Percentiles rank a stretch among this genome's conserved stretches.
These are phyloP conservation scores for Maniola jurtina DNA, from an alignment of 1,140 invertebrate genomes.

Conservation along the genomic window DNA sequence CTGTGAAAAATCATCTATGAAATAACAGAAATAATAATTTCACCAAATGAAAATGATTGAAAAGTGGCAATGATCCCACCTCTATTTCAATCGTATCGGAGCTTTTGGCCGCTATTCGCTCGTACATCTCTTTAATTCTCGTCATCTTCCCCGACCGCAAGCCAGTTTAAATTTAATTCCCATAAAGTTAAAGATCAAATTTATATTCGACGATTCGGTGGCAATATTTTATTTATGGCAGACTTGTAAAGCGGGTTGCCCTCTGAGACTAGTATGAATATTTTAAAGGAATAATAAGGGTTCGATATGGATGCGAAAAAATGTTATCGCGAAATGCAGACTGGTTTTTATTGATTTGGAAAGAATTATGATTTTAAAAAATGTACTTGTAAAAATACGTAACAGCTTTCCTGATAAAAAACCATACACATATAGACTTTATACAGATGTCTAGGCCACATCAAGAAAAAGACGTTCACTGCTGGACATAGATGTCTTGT, in stretches of 20 bases:
- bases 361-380: no score
- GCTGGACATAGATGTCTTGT: no score
- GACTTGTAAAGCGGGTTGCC: slow-evolving; percentile 1
- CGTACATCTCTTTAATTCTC: slow-evolving; percentile 3
- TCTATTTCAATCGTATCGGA: not conserved
- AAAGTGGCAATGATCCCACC: no score
- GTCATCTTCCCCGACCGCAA: not conserved
- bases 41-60: no score
- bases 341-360: not conserved
- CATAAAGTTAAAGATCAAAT: not conserved
- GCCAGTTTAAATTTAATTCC: not conserved
- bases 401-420: no score
- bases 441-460: no score
- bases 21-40: no score
- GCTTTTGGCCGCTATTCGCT: not conserved
- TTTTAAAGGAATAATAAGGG: slow-evolving; percentile 8
- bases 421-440: no score
- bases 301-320: slow-evolving; percentile 2
- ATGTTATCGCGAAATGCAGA: not conserved
- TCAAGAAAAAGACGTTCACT: no score
- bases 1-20: no score
- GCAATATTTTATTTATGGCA: slow-evolving; percentile 7
- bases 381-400: no score
- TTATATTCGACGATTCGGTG: not conserved
- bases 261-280: slow-evolving; percentile 7